These are phyloP conservation scores for Stramonita haemastoma DNA, from an alignment of 2,888 invertebrate species.

Conservation along the genomic window DNA sequence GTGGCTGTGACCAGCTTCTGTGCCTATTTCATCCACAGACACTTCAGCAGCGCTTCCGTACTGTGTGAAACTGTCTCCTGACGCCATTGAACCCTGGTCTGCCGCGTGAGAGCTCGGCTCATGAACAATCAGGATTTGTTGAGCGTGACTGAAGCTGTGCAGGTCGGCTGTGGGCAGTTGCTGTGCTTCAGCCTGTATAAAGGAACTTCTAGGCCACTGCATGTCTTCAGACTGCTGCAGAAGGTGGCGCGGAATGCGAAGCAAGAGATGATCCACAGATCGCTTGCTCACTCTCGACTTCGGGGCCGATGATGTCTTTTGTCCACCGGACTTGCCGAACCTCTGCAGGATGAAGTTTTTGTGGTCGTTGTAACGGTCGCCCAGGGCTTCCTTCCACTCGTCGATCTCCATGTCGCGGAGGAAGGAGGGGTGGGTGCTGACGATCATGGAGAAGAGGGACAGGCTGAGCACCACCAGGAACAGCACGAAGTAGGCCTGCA, in stretches of 20 bases:
- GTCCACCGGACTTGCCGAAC: background rate
- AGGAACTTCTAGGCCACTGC: background rate
- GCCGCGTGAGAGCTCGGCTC: too few species aligned
- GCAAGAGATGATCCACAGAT: background rate
- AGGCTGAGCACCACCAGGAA: conserved; percentile 56
- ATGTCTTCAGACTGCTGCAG: background rate
- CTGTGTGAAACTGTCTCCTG: too few species aligned
- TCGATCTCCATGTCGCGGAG: conserved; percentile 47
- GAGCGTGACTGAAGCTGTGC: too few species aligned
- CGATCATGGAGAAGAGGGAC: conserved; percentile 60
- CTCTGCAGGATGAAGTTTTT: background rate
- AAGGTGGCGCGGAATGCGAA: background rate
- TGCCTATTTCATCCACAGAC: too few species aligned
- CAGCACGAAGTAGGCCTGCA: conserved; percentile 60
- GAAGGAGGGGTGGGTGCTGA: conserved; percentile 59
- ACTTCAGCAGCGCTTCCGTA: too few species aligned
- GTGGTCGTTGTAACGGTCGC: conserved; percentile 20
- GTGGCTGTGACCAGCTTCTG: too few species aligned
- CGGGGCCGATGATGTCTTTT: too few species aligned
- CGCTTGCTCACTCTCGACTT: background rate
- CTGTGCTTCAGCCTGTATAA: too few species aligned
- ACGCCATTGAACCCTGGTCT: too few species aligned
- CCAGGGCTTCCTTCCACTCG: conserved; percentile 50
- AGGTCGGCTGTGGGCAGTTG: too few species aligned
- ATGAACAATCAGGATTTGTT: too few species aligned